Evolutionary conservation across 2,888 invertebrate genomes (phyloP).

Genomic region (Serrognathus titanus): DNA sequence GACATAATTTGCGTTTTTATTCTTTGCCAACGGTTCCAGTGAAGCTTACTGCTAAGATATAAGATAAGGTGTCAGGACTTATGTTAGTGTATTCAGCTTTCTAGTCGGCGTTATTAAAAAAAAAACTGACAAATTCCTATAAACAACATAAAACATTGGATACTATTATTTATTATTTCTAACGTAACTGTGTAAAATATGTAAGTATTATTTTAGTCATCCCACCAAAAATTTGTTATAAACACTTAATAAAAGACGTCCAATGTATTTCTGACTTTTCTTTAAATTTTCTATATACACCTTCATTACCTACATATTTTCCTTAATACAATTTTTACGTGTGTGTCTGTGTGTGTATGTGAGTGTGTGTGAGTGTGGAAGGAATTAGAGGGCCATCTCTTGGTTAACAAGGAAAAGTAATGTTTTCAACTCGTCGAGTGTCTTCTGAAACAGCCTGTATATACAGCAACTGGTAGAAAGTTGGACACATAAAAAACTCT

Average conservation of each 20-base stretch:
- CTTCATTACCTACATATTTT: no score
- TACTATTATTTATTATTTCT: constrained; percentile 29
- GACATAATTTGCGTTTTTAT: constrained; percentile 34
- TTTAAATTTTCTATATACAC: background rate
- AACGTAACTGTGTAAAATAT: constrained; percentile 36
- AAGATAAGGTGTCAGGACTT: constrained; percentile 33
- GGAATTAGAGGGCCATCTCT: no score
- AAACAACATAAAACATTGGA: constrained; percentile 37
- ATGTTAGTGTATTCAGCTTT: constrained; percentile 46
- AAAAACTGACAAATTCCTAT: constrained; percentile 33
- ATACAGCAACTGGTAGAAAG: no score
- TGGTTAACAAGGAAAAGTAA: no score
- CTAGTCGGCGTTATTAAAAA: constrained; percentile 46
- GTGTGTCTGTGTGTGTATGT: no score
- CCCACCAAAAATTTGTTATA: constrained; percentile 38
- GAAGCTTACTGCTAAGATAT: constrained; percentile 32
- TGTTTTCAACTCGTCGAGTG: no score
- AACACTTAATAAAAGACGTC: constrained; percentile 43
- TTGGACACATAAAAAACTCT: no score
- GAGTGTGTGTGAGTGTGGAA: no score
- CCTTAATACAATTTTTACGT: no score
- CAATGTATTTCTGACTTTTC: constrained; percentile 29
- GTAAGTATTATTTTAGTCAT: constrained; percentile 35
- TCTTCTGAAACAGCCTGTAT: no score
- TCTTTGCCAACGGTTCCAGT: constrained; percentile 38